Conservation (phyloP, 2,113 vertebrate species). For the Xiphophorus maculatus region DNA sequence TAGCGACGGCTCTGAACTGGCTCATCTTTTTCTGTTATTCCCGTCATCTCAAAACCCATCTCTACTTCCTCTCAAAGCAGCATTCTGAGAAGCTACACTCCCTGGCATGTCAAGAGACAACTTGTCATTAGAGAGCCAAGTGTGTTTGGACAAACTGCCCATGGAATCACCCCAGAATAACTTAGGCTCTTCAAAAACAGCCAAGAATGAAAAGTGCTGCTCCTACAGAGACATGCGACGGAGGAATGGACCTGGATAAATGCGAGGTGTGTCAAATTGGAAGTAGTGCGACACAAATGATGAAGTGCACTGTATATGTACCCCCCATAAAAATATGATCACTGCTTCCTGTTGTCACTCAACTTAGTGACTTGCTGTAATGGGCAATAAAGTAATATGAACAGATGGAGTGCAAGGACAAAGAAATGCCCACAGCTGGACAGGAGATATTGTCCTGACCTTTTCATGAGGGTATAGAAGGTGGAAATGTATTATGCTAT, state of each 20-base stretch:
- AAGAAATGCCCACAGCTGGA: conserved; percentile 38
- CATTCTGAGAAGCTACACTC: conserved; percentile 49
- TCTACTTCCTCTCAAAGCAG: conserved; percentile 47
- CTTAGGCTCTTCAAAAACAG: background rate
- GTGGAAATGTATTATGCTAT: background rate
- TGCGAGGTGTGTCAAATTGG: background rate
- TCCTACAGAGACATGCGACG: conserved; percentile 18
- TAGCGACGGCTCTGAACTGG: conserved; percentile 64
- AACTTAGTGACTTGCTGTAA: background rate
- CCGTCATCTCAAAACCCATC: conserved; percentile 38
- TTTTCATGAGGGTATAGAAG: conserved; percentile 27
- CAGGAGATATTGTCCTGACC: conserved; percentile 50
- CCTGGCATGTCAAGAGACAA: conserved; percentile 57
- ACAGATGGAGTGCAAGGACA: conserved; percentile 40
- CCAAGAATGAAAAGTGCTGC: conserved; percentile 29
- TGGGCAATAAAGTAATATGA: background rate
- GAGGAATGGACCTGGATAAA: background rate
- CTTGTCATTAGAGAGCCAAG: conserved; percentile 59
- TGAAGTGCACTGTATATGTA: background rate
- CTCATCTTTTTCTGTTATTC: conserved; percentile 55
- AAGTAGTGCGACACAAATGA: conserved; percentile 12
- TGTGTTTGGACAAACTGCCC: conserved; percentile 52
- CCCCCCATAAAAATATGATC: background rate
- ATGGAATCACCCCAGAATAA: conserved; percentile 28
- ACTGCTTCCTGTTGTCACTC: background rate